phyloP scores from a whole-genome alignment of 2,797 vertebrate species.

The Benthosema pterotum region DNA sequence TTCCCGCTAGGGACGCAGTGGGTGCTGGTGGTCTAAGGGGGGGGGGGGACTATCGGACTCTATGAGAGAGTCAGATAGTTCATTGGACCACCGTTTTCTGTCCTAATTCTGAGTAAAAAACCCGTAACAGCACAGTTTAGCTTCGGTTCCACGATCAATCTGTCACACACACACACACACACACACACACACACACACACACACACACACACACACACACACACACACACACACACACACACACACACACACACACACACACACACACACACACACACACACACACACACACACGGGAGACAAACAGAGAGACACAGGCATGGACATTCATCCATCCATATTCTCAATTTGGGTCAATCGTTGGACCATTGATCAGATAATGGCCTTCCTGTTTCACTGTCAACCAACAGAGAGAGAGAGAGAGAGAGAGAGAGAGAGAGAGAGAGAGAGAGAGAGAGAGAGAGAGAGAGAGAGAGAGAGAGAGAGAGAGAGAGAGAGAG shows the following conservation, averaged over 20 bases:
- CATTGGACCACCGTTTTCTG: neutral
- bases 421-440: neutral
- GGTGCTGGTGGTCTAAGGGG: too few relatives aligned
- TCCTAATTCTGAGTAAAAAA: neutral
- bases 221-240: too few relatives aligned
- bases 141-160: slow-evolving; percentile 67
- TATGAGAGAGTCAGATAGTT: too few relatives aligned
- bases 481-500: neutral
- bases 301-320: slow-evolving; percentile 34
- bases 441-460: slow-evolving; percentile 3
- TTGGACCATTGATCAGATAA: slow-evolving; percentile 79
- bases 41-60: too few relatives aligned
- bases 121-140: slow-evolving; percentile 69
- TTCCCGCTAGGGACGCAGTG: too few relatives aligned
- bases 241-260: too few relatives aligned
- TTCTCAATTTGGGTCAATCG: slow-evolving; percentile 75
- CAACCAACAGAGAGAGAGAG: neutral
- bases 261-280: too few relatives aligned
- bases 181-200: too few relatives aligned
- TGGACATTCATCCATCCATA: slow-evolving; percentile 47
- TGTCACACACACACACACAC: too few relatives aligned
- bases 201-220: too few relatives aligned
- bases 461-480: neutral
- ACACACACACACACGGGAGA: too few relatives aligned
- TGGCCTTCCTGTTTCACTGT: slow-evolving; percentile 75